Base-by-base conservation (phyloP, 2,888 invertebrate species). In the Melieria crassipennis region DNA sequence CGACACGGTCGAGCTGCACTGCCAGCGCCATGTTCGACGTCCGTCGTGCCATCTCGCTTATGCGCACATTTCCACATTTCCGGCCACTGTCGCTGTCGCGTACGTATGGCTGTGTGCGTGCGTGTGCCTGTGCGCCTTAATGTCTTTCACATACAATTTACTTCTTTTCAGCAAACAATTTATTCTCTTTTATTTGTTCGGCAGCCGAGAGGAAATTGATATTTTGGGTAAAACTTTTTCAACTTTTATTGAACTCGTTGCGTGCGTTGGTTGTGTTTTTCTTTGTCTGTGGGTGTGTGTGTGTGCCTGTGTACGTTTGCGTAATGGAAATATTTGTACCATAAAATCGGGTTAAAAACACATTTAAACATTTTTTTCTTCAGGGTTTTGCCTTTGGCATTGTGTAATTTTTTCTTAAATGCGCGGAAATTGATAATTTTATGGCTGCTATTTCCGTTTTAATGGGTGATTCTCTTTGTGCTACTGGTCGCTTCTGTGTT, bases 361-460 rank as follows among this genome's bases (percentile, higher is more conserved):
- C 70, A 56, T 65, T 70, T 65, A 56, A 60, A 66, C 52, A 45
- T 55, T 67, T 45, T 45, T 43, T 10, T 43, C 11, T 10, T 61
- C 45, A 11, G 42, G 1, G 5, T 11, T 61, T 11, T 7, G 7
- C 11, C 13, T 61, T 43, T 61, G 5, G 11, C n/a, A n/a, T 50
- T 7, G 50, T 50, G 7, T 50, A 10, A 10, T 56, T 56, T 52
- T 45, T 62, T 76, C 76, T 74, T 78, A 80, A 80, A 80, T 78
- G 80, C 73, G 66, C 76, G 81, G 79, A 81, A 81, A 81, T 80
- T 80, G 81, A 75, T 81, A 75, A 81, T 81, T 81, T 81, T 78
- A 81, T 81, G 78, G 79, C 78, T 65, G 68, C 73, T 75, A 78
- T 81, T 79, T 81, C 80, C 81, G 79, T 60, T 63, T 67, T 65